phyloP scores from a whole-genome alignment of 1,140 invertebrate genomes.

The Papilio glaucus region DNA sequence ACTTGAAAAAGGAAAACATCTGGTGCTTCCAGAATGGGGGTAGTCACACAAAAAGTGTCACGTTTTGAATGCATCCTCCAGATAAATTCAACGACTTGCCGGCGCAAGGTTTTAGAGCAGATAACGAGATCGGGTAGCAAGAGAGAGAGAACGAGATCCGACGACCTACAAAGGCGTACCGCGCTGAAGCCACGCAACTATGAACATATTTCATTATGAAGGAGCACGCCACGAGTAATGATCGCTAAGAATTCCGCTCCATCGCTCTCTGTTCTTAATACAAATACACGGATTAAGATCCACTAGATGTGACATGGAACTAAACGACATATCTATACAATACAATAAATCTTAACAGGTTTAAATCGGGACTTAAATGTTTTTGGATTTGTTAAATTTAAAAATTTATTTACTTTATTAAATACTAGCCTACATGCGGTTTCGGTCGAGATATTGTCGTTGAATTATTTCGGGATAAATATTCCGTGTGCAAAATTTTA shows the following conservation, averaged over 20 bases:
- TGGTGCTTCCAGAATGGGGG: background rate
- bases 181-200: conserved; percentile 24
- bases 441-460: no score
- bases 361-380: background rate
- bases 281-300: conserved; percentile 42
- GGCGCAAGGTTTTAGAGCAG: conserved; percentile 32
- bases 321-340: background rate
- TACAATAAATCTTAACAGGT: background rate
- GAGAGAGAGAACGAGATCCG: conserved; percentile 22
- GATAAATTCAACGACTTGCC: conserved; percentile 36
- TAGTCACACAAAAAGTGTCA: conserved; percentile 30
- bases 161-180: conserved; percentile 31
- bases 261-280: conserved; percentile 72
- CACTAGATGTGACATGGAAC: conserved; percentile 2
- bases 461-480: no score
- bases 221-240: conserved; percentile 60
- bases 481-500: no score
- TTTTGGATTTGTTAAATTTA: no score
- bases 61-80: conserved; percentile 31
- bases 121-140: conserved; percentile 24
- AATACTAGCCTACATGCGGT: no score
- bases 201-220: conserved; percentile 24
- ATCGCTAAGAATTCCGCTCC: conserved; percentile 74
- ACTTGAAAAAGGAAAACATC: conserved; percentile 6
- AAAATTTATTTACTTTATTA: no score